Evolutionary conservation across 2,113 vertebrate genomes (phyloP), one percentile per base, ranked within the genome.

Genomic region (Lathamus discolor): DNA sequence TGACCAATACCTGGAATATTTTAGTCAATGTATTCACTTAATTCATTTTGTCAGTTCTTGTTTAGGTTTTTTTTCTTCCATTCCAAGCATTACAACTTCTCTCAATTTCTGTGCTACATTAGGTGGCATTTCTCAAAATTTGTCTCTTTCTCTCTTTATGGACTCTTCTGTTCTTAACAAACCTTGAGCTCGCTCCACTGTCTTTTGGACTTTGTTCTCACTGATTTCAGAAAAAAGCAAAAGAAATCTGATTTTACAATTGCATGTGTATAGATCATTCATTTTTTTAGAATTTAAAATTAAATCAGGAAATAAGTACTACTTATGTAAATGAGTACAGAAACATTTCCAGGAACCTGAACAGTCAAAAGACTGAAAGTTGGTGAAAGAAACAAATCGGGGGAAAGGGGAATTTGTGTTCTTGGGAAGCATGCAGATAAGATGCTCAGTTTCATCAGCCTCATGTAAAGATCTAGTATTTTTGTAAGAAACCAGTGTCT

Each of bases 381-480:
- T 91, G 67, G 66, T 78, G 70, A 44, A 35, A 92, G 46, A 88
- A 90, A 68, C 61, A 70, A 77, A 89, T 52, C 27, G 41, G 37
- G 59, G 51, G 44, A 86, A 61, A 77, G n/a, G 69, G 83, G 69
- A 95, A 93, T 78, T 61, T 33, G 31, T 81, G 43, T 84, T 82
- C 44, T 67, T 62, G 39, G 80, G 74, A 78, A 95, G 91, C 75
- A 91, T 27, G 46, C 69, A 92, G 81, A 82, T 92, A 87, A 94
- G 76, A 83, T 93, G 57, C 14, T 16, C 35, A 25, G 28, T 33
- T 95, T 94, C 83, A 35, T 94, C 62, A 61, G 29, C 51, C 41
- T 92, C 35, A 6, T 67, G 24, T 85, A 52, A 88, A 66, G 88
- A 59, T 69, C 23, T 88, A 33, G 10, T 93, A 67, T 74, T 94